phyloP scores from a whole-genome alignment of 1,140 invertebrate genomes.

The Drosophila orosa region DNA sequence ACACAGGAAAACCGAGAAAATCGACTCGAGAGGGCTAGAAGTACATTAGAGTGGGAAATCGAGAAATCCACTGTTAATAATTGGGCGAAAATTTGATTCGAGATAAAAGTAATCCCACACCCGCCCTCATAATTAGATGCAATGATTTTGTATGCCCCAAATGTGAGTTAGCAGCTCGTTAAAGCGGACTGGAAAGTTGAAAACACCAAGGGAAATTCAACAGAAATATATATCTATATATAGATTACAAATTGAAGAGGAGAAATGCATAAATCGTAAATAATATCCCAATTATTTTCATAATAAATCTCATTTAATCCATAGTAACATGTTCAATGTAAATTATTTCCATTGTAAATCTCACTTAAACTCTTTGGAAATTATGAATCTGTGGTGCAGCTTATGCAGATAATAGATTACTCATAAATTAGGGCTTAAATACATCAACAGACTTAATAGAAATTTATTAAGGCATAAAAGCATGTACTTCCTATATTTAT shows the following conservation, averaged over 20 bases:
- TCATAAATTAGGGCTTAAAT: background rate
- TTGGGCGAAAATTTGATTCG: constrained; percentile 28
- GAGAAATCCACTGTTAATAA: constrained; percentile 26
- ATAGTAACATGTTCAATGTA: background rate
- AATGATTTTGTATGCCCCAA: constrained; percentile 32
- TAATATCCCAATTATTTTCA: constrained; percentile 2
- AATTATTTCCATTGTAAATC: constrained; percentile 8
- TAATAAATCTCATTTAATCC: background rate
- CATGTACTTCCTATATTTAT: background rate
- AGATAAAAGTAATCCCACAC: constrained; percentile 37
- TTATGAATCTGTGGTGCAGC: constrained; percentile 6
- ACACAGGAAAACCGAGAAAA: constrained; percentile 4
- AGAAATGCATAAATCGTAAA: constrained; percentile 1
- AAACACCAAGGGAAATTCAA: background rate
- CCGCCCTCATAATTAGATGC: constrained; percentile 28
- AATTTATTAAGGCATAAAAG: constrained; percentile 1
- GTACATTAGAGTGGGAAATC: constrained; percentile 5
- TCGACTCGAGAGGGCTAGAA: background rate
- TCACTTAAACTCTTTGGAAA: background rate
- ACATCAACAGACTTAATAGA: background rate
- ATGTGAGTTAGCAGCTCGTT: constrained; percentile 45
- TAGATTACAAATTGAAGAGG: background rate
- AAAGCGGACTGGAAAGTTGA: constrained; percentile 3
- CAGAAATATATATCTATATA: background rate
- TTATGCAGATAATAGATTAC: background rate